Base-by-base conservation (phyloP, 1,140 invertebrate genomes). In the Hypsibius dujardini region DNA sequence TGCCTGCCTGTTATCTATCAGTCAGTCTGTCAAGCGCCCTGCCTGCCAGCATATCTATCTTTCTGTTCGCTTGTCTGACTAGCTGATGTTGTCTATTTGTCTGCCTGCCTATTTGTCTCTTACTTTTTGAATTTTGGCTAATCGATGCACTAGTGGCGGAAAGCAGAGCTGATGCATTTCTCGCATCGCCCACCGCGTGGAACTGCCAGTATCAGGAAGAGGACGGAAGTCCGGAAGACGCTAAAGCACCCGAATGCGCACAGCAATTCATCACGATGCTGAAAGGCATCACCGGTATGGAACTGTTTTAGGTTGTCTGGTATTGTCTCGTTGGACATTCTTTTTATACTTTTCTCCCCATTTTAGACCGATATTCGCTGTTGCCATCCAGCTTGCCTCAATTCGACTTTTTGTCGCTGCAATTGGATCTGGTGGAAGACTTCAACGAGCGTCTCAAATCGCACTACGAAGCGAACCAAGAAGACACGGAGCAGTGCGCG, bases 381-480 rank as follows among this genome's bases (percentile, higher is more conserved):
- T 42, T 67, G 3, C 62, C 62, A 42, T 14, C 62, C 3, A 42
- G 7, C 3, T 3, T 3, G 7, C 7, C 12, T 3, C 7, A 67
- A 42, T 42, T 14, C 12, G 3, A 67, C 3, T 67, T 67, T 42
- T 3, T 67, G 7, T 3, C 7, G 7, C 42, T 67, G 7, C 62
- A 14, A 3, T 42, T 67, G 3, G 7, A 42, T 42, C 3, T 3
- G 12, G 7, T 7, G 7, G 62, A 67, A 42, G 42, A 42, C 42
- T 67, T 14, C 62, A 67, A 14, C 45, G 7, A 7, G 12, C 7
- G 42, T 67, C 3, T 67, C 12, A 67, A 67, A 42, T 67, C 42
- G 42, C 42, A 14, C 45, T 67, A 14, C 62, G 62, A 67, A 42
- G 62, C 12, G 62, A 67, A 67, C 42, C 62, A 67, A 42, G 62